Evolutionary conservation across 2,797 vertebrate species (phyloP).

Genomic region (Brachyalestes nurse): DNA sequence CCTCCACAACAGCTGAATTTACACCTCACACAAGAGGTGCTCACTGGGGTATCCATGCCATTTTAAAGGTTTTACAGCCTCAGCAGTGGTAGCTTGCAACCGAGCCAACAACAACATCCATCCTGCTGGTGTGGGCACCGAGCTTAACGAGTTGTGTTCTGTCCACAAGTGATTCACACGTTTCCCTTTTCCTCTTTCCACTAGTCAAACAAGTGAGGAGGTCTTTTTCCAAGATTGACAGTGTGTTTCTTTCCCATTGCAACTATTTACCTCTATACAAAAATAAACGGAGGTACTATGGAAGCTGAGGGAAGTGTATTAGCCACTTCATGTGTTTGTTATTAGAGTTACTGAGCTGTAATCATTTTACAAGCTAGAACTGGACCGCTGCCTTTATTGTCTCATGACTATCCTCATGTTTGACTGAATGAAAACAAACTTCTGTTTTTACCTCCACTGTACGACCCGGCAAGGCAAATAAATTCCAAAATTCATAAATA

Average conservation of each 20-base stretch:
- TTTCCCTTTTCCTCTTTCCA: slow-evolving; percentile 47
- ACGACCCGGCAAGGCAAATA: background rate
- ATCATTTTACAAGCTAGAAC: slow-evolving; percentile 65
- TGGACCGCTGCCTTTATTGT: slow-evolving; percentile 43
- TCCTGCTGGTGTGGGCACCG: slow-evolving; percentile 34
- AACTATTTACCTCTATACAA: slow-evolving; percentile 61
- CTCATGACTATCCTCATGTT: slow-evolving; percentile 35
- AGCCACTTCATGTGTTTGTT: slow-evolving; percentile 68
- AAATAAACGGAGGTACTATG: slow-evolving; percentile 63
- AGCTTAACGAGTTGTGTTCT: slow-evolving; percentile 50
- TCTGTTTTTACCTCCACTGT: slow-evolving; percentile 16
- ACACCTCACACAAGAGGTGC: slow-evolving; percentile 36
- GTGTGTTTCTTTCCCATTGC: slow-evolving; percentile 53
- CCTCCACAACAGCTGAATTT: slow-evolving; percentile 43
- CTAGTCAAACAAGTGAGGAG: slow-evolving; percentile 48
- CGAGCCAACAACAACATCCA: slow-evolving; percentile 51
- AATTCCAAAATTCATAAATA: background rate
- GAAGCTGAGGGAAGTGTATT: slow-evolving; percentile 57
- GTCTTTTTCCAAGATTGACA: slow-evolving; percentile 23
- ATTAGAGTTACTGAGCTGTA: slow-evolving; percentile 68
- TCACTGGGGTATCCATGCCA: slow-evolving; percentile 25
- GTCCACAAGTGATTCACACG: slow-evolving; percentile 52
- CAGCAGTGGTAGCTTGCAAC: slow-evolving; percentile 28
- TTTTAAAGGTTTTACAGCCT: slow-evolving; percentile 36
- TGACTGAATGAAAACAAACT: slow-evolving; percentile 13